Evolutionary conservation across 2,113 vertebrate genomes (phyloP), one percentile per base, ranked within the genome.

Genomic region (Chaetorhynchus papuensis): DNA sequence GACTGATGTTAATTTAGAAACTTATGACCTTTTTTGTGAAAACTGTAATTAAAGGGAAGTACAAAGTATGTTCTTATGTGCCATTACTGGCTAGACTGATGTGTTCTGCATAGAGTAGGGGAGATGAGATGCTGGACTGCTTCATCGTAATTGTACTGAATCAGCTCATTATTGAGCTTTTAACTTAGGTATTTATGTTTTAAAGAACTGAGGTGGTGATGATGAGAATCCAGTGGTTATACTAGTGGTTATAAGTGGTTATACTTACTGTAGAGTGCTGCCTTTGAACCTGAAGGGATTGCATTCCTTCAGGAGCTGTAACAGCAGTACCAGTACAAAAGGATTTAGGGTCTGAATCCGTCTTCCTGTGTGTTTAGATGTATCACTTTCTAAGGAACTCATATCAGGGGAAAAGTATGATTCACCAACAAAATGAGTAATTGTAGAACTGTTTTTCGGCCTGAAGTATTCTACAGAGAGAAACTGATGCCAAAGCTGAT

Each of bases 21-120:
- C 0, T 0, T 27, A 3, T 18, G 4, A 28, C 9, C 3, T 39
- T 47, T 49, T 90, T 65, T 47, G 9, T 91, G 30, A 21, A 80
- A 81, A 57, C 15, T 47, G 8, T 75, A 20, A 27, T 69, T 84
- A 50, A 59, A 45, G 15, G 13, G 42, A 78, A 66, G 39, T 59
- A 54, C 0, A 1, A 10, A 63, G 9, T 42, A 5, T 31, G 14
- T 71, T 89, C 31, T 37, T 42, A 15, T 3, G 47, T 92, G 66
- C 26, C 14, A 4, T n/a, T 80, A 16, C 7, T 61, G 15, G 10
- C 28, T 83, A 26, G 37, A 6, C 14, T 61, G 6, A 6, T 70
- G 18, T 54, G 17, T 52, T 83, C 60, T 76, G 19, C 20, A 16
- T 3, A 13, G 39, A 66, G 13, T 2, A 74, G 30, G 47, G 54